Evolutionary conservation across 37 sponge, comb jelly and placozoan species (phyloP).

Genomic region (Tethya wilhelma): DNA sequence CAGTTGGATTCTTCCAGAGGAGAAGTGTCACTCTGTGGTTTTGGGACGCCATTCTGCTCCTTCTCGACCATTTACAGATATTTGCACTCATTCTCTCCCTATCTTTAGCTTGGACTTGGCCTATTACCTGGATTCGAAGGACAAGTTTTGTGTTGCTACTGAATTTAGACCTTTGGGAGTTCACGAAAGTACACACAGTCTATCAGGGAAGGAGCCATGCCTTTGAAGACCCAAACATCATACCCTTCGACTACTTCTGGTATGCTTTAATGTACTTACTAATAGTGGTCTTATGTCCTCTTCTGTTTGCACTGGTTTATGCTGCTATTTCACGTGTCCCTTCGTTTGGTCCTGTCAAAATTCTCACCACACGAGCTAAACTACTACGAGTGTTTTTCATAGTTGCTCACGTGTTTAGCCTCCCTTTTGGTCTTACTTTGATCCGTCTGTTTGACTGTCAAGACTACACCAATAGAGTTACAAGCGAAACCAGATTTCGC

Average conservation of each 20-base stretch:
- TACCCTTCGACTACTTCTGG: background rate
- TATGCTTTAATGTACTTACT: background rate
- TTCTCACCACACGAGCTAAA: background rate
- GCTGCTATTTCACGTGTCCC: background rate
- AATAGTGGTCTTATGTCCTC: background rate
- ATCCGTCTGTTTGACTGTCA: background rate
- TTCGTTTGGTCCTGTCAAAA: background rate
- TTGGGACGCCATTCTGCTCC: background rate
- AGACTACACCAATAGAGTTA: background rate
- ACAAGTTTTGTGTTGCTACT: background rate
- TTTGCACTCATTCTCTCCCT: constrained; percentile 3
- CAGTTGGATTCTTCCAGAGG: background rate
- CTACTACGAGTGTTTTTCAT: background rate
- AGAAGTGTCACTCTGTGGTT: background rate
- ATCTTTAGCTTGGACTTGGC: constrained; percentile 8
- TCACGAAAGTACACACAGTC: background rate
- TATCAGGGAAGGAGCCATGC: background rate
- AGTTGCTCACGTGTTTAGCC: background rate
- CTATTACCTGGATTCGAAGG: background rate
- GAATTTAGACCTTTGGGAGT: constrained; percentile 10
- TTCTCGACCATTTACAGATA: background rate
- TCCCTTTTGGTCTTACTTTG: background rate
- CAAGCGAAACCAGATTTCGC: background rate
- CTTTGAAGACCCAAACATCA: background rate
- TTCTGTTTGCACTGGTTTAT: background rate